Base-by-base conservation (phyloP, 2,888 invertebrate species). In the Octonoba sinensis region DNA sequence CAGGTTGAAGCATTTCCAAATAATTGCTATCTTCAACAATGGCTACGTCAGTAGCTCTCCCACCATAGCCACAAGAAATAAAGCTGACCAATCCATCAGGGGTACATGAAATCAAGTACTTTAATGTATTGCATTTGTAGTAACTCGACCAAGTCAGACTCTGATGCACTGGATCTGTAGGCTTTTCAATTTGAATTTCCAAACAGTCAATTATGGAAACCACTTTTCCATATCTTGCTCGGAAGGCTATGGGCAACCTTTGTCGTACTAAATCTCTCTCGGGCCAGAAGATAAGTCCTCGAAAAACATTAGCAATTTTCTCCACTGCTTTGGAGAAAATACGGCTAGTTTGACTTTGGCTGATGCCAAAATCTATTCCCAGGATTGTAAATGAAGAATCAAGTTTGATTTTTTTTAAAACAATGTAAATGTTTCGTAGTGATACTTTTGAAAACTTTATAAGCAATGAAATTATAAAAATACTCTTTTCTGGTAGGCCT, bases 141-240 rank as follows among this genome's bases (percentile, higher is more conserved):
- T 27, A 27, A 11, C 22, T 62, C 24, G 88, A 88, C 88, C 88
- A 88, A 1, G 87, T 84, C 0, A 87, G 44, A 44, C 87, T 66
- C 85, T 88, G 87, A 65, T 87, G 62, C 1, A 88, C 6, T 1
- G 87, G 84, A 66, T 87, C 86, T 12, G 85, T 83, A 20, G 88
- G 88, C 82, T 87, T 88, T 85, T 88, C 86, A 47, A 88, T 84
- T 73, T 88, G 86, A 27, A 88, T 87, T 82, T 88, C 87, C 12
- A 88, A 78, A 62, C 88, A 88, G 62, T 88, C 88, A 59, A 88
- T 87, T 1, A 88, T 88, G 49, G 46, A 59, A 16, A 22, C 0
- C 16, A 59, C n/a, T n/a, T n/a, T n/a, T n/a, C n/a, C 60, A 47
- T 11, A 71, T 59, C 60, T 44, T 22, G 24, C 60, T 1, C 71